Base-by-base conservation (phyloP, 2,113 vertebrate genomes). In the Lasiurus borealis region DNA sequence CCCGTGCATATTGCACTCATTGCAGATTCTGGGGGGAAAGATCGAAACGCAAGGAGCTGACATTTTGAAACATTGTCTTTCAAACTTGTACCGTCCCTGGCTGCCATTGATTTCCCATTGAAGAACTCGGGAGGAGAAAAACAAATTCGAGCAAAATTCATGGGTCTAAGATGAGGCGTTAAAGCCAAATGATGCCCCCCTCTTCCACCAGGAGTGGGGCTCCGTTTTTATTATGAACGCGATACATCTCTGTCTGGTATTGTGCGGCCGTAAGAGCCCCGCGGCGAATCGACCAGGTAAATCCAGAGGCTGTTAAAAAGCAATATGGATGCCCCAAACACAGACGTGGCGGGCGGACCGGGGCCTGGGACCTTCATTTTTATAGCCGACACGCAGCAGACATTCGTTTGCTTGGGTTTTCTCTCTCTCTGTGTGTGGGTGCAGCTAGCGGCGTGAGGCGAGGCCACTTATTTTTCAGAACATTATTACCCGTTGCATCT, bases 41-140 rank as follows among this genome's bases (percentile, higher is more conserved):
- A 98, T 98, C 97, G 98, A 98, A 98, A 88, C 88, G 29, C 94
- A 93, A 98, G 97, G 86, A 94, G 96, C 97, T 98, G 98, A 98
- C 98, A 97, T 98, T 97, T 98, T 98, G 98, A 98, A 98, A 96
- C 98, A 98, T 98, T 90, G 95, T 98, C 98, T 98, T 98, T 98
- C 97, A 97, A 96, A 98, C 92, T 14, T 68, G 75, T 92, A 18
- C 96, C 93, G 96, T 95, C 97, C 97, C 92, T 94, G 13, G 83
- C 95, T 84, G 72, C 86, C 98, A 98, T 98, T 96, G 98, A 98
- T 98, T 98, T 98, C 91, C 95, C 94, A 96, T 98, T 98, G 96
- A 94, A 97, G 97, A 97, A 97, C 97, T 97, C 97, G 97, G 95
- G 91, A 7, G 0, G 94, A 97, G 97, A 97, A 98, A 97, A 97